Conservation (phyloP, 2,888 invertebrate species). For the Thymelicus lineola region DNA sequence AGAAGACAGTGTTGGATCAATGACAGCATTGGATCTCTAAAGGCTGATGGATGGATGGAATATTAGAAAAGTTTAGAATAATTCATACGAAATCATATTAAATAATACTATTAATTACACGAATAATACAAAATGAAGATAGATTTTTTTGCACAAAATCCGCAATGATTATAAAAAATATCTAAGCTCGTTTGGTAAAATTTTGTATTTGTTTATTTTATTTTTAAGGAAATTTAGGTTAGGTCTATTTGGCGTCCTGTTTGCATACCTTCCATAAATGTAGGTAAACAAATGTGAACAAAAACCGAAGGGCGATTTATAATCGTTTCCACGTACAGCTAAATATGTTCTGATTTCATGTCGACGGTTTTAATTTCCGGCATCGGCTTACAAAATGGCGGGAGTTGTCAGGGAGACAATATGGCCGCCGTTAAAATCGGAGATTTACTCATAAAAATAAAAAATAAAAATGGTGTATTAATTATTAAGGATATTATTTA, state of each 20-base stretch:
- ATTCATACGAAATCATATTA: too few species aligned
- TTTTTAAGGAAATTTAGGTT: background rate
- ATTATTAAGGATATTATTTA: background rate
- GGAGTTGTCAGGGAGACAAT: background rate
- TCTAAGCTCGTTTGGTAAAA: background rate
- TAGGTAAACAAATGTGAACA: background rate
- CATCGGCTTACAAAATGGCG: constrained; percentile 1
- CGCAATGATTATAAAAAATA: background rate
- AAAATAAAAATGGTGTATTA: background rate
- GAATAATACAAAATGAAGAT: too few species aligned
- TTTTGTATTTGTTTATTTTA: background rate
- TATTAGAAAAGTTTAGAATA: too few species aligned
- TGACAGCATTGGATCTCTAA: too few species aligned
- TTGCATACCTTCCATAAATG: background rate
- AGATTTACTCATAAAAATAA: background rate
- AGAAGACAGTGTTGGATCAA: too few species aligned
- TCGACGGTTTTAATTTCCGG: constrained; percentile 1
- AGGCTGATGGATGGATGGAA: too few species aligned
- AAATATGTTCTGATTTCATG: background rate
- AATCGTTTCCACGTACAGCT: background rate
- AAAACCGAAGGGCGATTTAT: background rate
- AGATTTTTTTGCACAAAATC: too few species aligned
- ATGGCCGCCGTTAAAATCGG: background rate
- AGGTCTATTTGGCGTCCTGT: background rate
- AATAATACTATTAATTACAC: too few species aligned